These are phyloP conservation scores for Aplysina aerophoba DNA, from an alignment of 37 sponge, comb jelly and placozoan species.

Conservation along the genomic window DNA sequence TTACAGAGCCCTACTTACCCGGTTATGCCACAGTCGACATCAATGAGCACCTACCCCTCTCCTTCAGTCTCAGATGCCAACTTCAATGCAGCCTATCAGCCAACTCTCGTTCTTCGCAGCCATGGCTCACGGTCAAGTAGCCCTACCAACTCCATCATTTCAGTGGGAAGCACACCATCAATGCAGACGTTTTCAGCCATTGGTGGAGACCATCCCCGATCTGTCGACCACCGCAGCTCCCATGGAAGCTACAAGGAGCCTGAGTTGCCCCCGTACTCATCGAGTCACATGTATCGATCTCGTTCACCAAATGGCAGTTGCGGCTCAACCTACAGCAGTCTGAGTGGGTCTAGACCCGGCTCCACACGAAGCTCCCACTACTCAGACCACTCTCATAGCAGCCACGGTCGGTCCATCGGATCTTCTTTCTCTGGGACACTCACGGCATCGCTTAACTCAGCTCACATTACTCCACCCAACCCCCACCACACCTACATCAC, in stretches of 20 bases:
- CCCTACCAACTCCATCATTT: slow-evolving; percentile 24
- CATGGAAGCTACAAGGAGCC: background rate
- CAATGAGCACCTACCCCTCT: background rate
- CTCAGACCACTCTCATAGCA: background rate
- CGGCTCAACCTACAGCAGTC: background rate
- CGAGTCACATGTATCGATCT: background rate
- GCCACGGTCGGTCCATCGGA: background rate
- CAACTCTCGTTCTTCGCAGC: background rate
- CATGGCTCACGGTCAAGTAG: slow-evolving; percentile 21
- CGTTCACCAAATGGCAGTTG: slow-evolving; percentile 16
- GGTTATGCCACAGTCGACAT: background rate
- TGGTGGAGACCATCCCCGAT: slow-evolving; percentile 1
- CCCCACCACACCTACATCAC: slow-evolving; percentile 21
- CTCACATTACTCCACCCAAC: slow-evolving; percentile 10
- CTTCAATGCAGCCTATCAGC: slow-evolving; percentile 1
- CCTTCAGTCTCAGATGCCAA: background rate
- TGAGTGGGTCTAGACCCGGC: slow-evolving; percentile 13
- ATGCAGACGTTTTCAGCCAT: background rate
- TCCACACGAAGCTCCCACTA: slow-evolving; percentile 15
- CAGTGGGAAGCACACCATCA: slow-evolving; percentile 19
- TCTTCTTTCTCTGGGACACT: slow-evolving; percentile 8
- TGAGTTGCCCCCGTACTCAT: background rate
- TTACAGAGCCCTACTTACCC: slow-evolving; percentile 15
- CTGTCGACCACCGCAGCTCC: background rate
- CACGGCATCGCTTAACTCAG: background rate